Evolutionary conservation across 2,113 vertebrate species (phyloP), one percentile per base, ranked within the genome.

Genomic region (Hystrix cristata): DNA sequence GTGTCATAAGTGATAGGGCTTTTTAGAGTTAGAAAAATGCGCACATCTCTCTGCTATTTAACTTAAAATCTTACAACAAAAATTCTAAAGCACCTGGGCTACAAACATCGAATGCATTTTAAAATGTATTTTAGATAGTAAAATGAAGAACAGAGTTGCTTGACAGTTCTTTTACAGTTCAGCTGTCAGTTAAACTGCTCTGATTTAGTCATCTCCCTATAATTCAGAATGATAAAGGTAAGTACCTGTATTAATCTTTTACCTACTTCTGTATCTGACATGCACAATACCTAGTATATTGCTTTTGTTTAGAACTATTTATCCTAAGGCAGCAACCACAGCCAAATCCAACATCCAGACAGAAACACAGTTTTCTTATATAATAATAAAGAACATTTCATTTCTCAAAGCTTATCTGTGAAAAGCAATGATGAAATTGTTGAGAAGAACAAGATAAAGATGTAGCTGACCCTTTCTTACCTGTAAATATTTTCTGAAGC

Each of bases 361-460:
- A 55, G 18, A 1, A 96, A 69, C 27, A 46, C 1, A 53, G 3
- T 60, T 60, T 43, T 67, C 15, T 31, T 48, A 81, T 74, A 90
- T 14, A 92, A 76, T 55, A 83, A 94, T 21, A 31, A 21, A 43
- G 48, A 16, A 48, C 1, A 72, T 59, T 59, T 95, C 81, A 19
- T 83, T 97, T 95, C 43, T 60, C 31, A 51, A 91, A 46, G 79
- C 43, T 85, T 80, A 60, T 53, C 19, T 85, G 62, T 91, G 71
- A 89, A 96, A 59, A 53, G 48, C 4, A 80, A 81, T 34, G 15
- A 81, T 34, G 15, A 72, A 79, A 4, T 46, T 60, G n/a, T n/a
- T 8, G 43, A 21, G 78, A 93, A 67, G 11, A 65, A 78, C 25
- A 87, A 87, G 57, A 59, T 7, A 34, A 64, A 91, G 18, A 4